Evolutionary conservation across 2,888 invertebrate genomes (phyloP), one percentile per base, ranked within the genome.

Genomic region (Drosophila colorata): DNA sequence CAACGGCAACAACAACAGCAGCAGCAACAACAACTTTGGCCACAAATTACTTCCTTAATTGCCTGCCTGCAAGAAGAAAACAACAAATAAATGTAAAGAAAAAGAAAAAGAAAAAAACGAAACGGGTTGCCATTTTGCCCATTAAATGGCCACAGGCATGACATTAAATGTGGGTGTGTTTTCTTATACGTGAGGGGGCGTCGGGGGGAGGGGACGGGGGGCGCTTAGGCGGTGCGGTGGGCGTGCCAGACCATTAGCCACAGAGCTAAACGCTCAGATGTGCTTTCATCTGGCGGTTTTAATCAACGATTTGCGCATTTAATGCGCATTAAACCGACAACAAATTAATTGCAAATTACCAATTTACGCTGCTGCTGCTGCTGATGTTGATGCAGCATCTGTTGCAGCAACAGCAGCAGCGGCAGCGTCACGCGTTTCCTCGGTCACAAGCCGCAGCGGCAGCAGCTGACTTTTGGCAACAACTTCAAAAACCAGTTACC

Each of bases 31-130:
- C 66, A 67, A 25, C 49, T 59, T 46, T 57, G 67, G 77, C 64
- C 85, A 75, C 85, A 87, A 86, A 85, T 87, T 78, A 88, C 88
- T 87, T 87, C 87, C 87, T 87, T 87, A 87, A 87, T 88, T 87
- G 80, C 89, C 87, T 87, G 85, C 74, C 87, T 87, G 85, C 74
- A 85, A 85, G 65, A 63, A 69, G 38, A 69, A 61, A 52, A 37
- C 48, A 31, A 31, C 28, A 41, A 47, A 59, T 49, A 69, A 37
- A 67, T 41, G 51, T 38, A 48, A 43, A 40, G 38, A 52, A 48
- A 37, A 65, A 75, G 51, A 14, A 48, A 43, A 40, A 25, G 46
- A 48, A 37, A n/a, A n/a, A n/a, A n/a, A n/a, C n/a, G n/a, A 65
- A 78, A 76, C 80, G 40, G 31, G 56, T 77, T 78, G 61, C 59